Base-by-base conservation (phyloP, 2,888 invertebrate genomes). In the Xiphydria camelus region DNA sequence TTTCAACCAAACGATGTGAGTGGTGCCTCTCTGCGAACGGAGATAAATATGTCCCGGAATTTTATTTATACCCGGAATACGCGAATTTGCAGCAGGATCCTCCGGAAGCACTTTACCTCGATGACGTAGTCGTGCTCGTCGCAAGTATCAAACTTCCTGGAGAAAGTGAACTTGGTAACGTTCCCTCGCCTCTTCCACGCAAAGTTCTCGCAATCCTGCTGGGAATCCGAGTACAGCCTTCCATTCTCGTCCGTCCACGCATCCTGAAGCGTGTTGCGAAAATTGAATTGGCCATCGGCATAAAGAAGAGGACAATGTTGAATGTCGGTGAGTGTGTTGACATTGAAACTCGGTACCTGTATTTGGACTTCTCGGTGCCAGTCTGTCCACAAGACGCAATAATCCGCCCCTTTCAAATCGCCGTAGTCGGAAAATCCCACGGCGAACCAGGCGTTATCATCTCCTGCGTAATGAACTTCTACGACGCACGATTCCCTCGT, bases 351-450 rank as follows among this genome's bases (percentile, higher is more conserved):
- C 76, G 10, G n/a, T 70, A 83, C 84, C 75, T 83, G 76, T 45
- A 84, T 73, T 47, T 83, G 80, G 23, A 81, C 75, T 47, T 75
- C 76, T 17, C 82, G 82, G 59, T 80, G 82, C 78, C 85, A 85
- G 65, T 89, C 85, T 36, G 83, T 82, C 87, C 91, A 91, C 43
- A 91, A 78, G 33, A 93, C 77, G 63, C 93, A 94, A 49, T 90
- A 84, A 76, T 94, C 94, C 0, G 91, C 89, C 29, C 85, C 83
- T 48, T 81, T 81, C 2, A 82, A 64, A 33, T 84, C 81, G 1
- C 94, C 94, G 46, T 88, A 83, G 64, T 91, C 85, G 1, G 94
- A 94, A 77, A 93, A 94, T 22, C 94, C 94, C 36, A 94, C 65
- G 1, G 88, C 91, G 62, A 94, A 86, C 93, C 93, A 94, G 38